phyloP scores from a whole-genome alignment of 2,888 invertebrate genomes.

The Acrocera orbiculus region DNA sequence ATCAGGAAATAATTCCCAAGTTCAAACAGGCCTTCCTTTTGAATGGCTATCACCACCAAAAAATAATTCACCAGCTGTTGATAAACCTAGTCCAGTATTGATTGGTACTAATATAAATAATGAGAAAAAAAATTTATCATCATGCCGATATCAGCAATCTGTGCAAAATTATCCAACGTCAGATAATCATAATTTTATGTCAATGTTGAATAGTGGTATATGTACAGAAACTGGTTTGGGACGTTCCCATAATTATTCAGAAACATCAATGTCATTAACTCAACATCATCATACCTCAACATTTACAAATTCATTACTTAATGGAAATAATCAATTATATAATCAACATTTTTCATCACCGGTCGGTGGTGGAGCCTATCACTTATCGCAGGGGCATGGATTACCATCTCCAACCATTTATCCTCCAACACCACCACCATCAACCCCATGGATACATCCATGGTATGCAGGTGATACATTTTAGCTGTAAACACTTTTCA shows the following conservation, averaged over 20 bases:
- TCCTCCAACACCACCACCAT: constrained; percentile 32
- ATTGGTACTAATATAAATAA: neutral
- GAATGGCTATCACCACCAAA: constrained; percentile 15
- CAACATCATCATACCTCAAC: constrained; percentile 8
- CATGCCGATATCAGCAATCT: constrained; percentile 12
- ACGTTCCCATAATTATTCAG: constrained; percentile 6
- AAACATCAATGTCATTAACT: neutral
- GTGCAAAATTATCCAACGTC: constrained; percentile 7
- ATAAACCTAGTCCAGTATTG: constrained; percentile 3
- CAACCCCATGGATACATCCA: constrained; percentile 32
- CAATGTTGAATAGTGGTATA: constrained; percentile 14
- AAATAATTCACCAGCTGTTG: constrained; percentile 3
- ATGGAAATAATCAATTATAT: constrained; percentile 6
- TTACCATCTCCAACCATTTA: constrained; percentile 32
- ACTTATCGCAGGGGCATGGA: constrained; percentile 20
- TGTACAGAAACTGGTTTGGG: constrained; percentile 8
- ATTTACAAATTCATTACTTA: constrained; percentile 9
- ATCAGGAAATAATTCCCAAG: constrained; percentile 13
- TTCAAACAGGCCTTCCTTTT: constrained; percentile 9
- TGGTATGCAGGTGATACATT: constrained; percentile 31
- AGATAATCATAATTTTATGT: constrained; percentile 13
- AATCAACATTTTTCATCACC: constrained; percentile 15
- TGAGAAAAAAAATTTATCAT: constrained; percentile 5
- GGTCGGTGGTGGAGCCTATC: constrained; percentile 12
- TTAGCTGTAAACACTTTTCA: too few species aligned